Evolutionary conservation across 1,140 invertebrate species (phyloP), one percentile per base, ranked within the genome.

Genomic region (Xylocopa sonorina): DNA sequence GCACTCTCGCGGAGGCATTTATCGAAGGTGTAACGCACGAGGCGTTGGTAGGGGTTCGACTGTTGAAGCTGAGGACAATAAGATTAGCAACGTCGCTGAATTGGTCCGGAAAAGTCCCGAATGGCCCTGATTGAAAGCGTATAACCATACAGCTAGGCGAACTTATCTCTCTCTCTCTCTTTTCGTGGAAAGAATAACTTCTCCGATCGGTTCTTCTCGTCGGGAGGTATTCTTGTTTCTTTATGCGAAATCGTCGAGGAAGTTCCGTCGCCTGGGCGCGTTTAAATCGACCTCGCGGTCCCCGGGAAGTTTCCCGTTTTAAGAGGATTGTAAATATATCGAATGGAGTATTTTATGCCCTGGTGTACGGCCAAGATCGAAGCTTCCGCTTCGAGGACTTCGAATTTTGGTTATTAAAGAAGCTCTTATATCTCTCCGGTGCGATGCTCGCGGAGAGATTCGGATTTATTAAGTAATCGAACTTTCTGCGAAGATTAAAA

Each of bases 311-410:
- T 71, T 57, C 38, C 34, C 18, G 24, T 43, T 43, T 57, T 71
- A 71, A 71, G 68, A 71, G 68, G 68, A 71, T 71, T 50, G 41
- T 50, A 71, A 71, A 41, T 43, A 71, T 57, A 71, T 71, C 51
- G 53, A 57, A 57, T 57, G 9, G 27, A n/a, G 29, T 67, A 67
- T 67, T 67, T 67, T 24, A 51, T 67, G 29, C 64, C 24, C 2
- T 7, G 18, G 24, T 21, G 67, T 29, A 9, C 43, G 21, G 38
- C 18, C 10, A 41, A 41, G 46, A 67, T 50, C n/a, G 18, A 34
- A 34, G 5, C 12, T 34, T 51, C 14, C 48, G 46, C 48, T 27
- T 51, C 64, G 46, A 34, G 46, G 27, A 66, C 43, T 66, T 48
- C 21, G 63, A 66, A 66, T 66, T 43, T 68, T 46, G 64, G 64